Conservation (phyloP, 2,113 vertebrate genomes). For the rabbit (Oryctolagus cuniculus) region mOryCun1.1 NC_091439.1:89934001-89934500, state of each 20-base stretch:
- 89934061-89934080: background rate
- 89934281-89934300: background rate
- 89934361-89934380: background rate
- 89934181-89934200: background rate
- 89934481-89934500: too few species aligned
- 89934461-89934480: background rate
- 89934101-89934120: background rate
- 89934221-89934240: background rate
- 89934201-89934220: background rate
- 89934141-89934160: background rate
- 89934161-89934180: background rate
- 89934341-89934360: background rate
- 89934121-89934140: background rate
- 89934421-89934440: background rate
- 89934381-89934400: background rate
- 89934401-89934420: background rate
- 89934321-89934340: slow-evolving; percentile 20
- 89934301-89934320: background rate
- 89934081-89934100: background rate
- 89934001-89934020: too few species aligned
- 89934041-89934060: too few species aligned
- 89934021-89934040: too few species aligned
- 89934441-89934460: background rate
- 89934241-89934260: background rate
- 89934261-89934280: background rate